Conservation (phyloP, 1,140 invertebrate species). For the Drosophila cardini region DNA sequence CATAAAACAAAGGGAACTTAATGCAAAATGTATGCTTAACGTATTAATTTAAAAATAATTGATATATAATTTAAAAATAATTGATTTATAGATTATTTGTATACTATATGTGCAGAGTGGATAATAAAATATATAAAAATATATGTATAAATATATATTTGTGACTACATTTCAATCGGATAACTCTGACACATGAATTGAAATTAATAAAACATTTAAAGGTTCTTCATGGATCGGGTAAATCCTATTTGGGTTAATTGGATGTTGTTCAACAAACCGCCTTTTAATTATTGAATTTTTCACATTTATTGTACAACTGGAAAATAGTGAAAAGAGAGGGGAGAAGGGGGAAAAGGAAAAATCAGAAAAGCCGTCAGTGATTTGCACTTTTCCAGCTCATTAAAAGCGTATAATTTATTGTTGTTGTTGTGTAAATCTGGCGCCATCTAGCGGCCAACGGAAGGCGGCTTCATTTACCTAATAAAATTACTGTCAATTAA, state of each 20-base stretch:
- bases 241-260: slow-evolving; percentile 41
- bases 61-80: not conserved
- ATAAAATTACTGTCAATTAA: slow-evolving; percentile 83
- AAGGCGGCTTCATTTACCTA: slow-evolving; percentile 70
- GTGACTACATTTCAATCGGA: slow-evolving; percentile 7
- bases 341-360: slow-evolving; percentile 15
- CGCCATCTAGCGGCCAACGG: slow-evolving; percentile 45
- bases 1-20: not conserved
- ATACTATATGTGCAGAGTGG: not conserved
- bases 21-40: not conserved
- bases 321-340: not conserved
- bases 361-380: slow-evolving; percentile 64
- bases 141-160: not conserved
- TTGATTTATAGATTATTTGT: not conserved
- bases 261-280: slow-evolving; percentile 42
- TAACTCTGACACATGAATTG: slow-evolving; percentile 18
- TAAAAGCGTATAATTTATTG: slow-evolving; percentile 81
- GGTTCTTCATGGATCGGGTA: slow-evolving; percentile 29
- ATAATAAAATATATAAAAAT: too few relatives aligned
- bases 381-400: slow-evolving; percentile 83
- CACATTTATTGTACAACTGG: slow-evolving; percentile 24
- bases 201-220: slow-evolving; percentile 29
- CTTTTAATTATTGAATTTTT: slow-evolving; percentile 57
- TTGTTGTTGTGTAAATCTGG: slow-evolving; percentile 61
- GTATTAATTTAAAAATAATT: not conserved